Evolutionary conservation across 2,797 vertebrate species (phyloP).

Genomic region (Leuciscus waleckii): DNA sequence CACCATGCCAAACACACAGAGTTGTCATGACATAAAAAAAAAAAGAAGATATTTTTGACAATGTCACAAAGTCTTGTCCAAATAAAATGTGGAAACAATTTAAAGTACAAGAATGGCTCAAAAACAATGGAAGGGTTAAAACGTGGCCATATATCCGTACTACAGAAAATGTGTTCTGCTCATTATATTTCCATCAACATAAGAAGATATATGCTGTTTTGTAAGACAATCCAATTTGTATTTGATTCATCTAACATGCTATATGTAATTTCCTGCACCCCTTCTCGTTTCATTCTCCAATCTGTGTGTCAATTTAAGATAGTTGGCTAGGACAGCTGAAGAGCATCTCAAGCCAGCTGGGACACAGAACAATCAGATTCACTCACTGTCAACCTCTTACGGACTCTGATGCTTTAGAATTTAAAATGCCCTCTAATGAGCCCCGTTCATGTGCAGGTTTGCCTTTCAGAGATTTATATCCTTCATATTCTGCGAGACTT

Average conservation of each 20-base stretch:
- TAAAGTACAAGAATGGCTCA: not conserved
- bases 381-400: conserved; percentile 53
- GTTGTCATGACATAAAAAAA: too few relatives aligned
- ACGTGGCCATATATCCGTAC: not conserved
- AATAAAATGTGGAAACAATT: not conserved
- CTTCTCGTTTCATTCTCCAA: conserved; percentile 26
- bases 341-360: conserved; percentile 50
- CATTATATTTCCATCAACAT: not conserved
- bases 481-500: conserved; percentile 44
- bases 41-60: not conserved
- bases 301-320: conserved; percentile 30
- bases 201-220: conserved; percentile 1
- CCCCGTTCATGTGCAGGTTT: conserved; percentile 49
- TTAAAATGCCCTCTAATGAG: conserved; percentile 58
- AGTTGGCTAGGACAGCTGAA: conserved; percentile 43
- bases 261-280: conserved; percentile 12
- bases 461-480: conserved; percentile 35
- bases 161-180: not conserved
- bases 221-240: not conserved
- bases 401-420: conserved; percentile 42
- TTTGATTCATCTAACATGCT: conserved; percentile 20
- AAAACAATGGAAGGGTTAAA: not conserved
- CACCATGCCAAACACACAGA: not conserved
- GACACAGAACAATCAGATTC: conserved; percentile 55
- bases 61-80: not conserved